phyloP scores from a whole-genome alignment of 2,113 vertebrate genomes.

The Cisticola juncidis region DNA sequence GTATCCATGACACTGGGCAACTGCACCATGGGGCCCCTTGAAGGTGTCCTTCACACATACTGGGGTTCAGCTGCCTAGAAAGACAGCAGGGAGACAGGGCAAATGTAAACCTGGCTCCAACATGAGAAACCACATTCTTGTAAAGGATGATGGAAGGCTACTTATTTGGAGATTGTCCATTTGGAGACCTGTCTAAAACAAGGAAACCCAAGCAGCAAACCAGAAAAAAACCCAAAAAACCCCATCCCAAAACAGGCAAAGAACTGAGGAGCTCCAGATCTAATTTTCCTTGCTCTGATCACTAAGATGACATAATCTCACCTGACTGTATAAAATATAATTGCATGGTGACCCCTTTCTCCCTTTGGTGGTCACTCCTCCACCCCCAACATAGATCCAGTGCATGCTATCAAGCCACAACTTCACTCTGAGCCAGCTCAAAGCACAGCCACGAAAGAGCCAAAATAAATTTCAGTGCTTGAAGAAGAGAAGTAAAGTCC shows the following conservation, averaged over 20 bases:
- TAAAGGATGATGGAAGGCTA: background rate
- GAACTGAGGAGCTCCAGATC: background rate
- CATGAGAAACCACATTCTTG: background rate
- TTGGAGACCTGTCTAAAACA: background rate
- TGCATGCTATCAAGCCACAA: background rate
- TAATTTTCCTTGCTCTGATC: background rate
- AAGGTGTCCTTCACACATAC: background rate
- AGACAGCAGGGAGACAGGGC: background rate
- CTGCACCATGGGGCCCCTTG: fast-evolving
- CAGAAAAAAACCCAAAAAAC: background rate
- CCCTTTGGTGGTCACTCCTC: background rate
- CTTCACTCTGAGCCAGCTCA: background rate
- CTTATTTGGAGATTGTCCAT: background rate
- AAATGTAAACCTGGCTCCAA: background rate
- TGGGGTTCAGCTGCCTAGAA: background rate
- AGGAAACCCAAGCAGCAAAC: background rate
- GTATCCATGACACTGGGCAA: background rate
- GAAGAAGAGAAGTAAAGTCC: background rate
- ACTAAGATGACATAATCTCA: background rate
- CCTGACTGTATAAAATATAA: background rate
- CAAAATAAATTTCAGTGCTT: background rate
- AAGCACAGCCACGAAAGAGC: background rate
- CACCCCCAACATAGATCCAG: background rate
- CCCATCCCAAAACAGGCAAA: no score
- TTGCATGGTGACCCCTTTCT: background rate